Evolutionary conservation across 2,797 vertebrate genomes (phyloP), one percentile per base, ranked within the genome.

Genomic region (Taeniopygia guttata): DNA sequence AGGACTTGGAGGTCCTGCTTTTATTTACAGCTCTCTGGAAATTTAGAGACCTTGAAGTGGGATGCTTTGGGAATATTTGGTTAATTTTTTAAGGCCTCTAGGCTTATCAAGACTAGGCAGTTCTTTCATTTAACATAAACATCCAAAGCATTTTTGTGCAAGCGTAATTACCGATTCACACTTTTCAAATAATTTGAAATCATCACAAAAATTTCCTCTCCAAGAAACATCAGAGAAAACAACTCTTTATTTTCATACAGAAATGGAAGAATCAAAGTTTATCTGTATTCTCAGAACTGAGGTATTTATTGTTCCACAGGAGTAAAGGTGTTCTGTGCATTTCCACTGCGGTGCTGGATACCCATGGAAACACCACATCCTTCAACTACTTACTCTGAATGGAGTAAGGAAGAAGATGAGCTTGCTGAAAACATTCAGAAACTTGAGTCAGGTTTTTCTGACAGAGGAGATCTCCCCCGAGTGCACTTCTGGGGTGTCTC

Each of bases 81-180:
- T 16, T 29, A 52, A 94, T 25, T 17, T 66, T 76, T 3, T 40
- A 79, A 73, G 13, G 84, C 55, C 76, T 86, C 81, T 62, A 96
- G 87, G 74, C 94, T 75, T 93, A 17, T 55, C 84, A 77, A 75
- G 52, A 70, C 73, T 23, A 95, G 72, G 74, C 76, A 96, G 75
- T 89, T 95, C 43, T 94, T 97, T 87, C 67, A 76, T 89, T 90
- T 90, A 95, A 76, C 49, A 91, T 63, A 96, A 96, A 95, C 46
- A 93, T 84, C 95, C 55, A 72, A 96, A 92, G 79, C 48, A 67
- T 72, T 67, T 96, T 87, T 56, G 36, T 77, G 55, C 54, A 91
- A 93, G 46, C 42, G 46, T 56, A 69, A 59, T 26, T 78, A 49
- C 30, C 9, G 16, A 94, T 40, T 89, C 54, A 76, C 69, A 75